Evolutionary conservation across 2,888 invertebrate genomes (phyloP).

Genomic region (Brachylomia viminalis): DNA sequence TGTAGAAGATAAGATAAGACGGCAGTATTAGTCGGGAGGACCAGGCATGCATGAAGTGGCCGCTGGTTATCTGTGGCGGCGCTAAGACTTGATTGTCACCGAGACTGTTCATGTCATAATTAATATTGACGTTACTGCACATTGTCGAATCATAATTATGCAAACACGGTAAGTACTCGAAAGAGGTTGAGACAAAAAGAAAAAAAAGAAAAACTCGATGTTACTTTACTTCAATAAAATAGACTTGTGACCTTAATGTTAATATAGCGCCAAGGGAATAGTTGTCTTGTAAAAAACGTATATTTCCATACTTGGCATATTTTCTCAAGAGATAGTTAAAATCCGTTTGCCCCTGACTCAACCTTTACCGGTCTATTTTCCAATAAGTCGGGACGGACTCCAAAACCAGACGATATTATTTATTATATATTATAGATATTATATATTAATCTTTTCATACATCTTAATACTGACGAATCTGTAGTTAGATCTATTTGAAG

Average conservation of each 20-base stretch:
- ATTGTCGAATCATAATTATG: neutral
- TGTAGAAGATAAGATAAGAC: constrained; percentile 45
- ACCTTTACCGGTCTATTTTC: constrained; percentile 47
- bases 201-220: neutral
- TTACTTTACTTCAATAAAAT: neutral
- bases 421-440: too few species aligned
- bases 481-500: constrained; percentile 43
- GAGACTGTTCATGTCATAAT: neutral
- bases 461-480: constrained; percentile 54
- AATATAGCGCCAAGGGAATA: constrained; percentile 15
- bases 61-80: constrained; percentile 14
- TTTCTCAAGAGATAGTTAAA: constrained; percentile 37
- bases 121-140: neutral
- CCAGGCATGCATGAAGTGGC: constrained; percentile 39
- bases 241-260: neutral
- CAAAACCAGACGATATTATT: constrained; percentile 52
- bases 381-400: constrained; percentile 53
- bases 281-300: neutral
- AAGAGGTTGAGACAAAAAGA: neutral
- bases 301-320: constrained; percentile 42
- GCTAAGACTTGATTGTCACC: constrained; percentile 19
- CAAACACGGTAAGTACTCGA: neutral
- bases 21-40: constrained; percentile 17
- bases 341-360: constrained; percentile 42
- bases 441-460: constrained; percentile 59